Base-by-base conservation (phyloP, 2,888 invertebrate species). In the Dryocosmus kuriphilus region DNA sequence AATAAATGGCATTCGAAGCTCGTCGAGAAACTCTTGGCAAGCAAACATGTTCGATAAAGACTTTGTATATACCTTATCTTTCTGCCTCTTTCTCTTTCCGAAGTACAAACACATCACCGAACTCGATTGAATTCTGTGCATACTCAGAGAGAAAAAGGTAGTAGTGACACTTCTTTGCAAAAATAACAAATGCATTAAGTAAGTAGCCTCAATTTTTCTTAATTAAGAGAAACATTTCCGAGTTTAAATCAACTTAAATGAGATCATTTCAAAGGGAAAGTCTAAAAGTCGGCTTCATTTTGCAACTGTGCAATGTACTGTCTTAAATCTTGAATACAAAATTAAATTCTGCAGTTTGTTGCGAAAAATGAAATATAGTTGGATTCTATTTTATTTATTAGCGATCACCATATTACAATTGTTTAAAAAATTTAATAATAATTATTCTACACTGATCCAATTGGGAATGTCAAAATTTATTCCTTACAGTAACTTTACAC, bases 1-100 rank as follows among this genome's bases (percentile, higher is more conserved):
- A 71, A 46, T n/a, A 51, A 71, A 71, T 24, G 51, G 51, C 30
- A 51, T 71, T 51, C 51, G 71, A n/a, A 30, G 51, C 71, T 71
- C 51, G 19, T 71, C n/a, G 19, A 67, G 67, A 30, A n/a, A 51
- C 46, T 30, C 51, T 27, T 71, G 46, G 46, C 71, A n/a, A 71
- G 71, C 19, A 71, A 71, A 51, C 51, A 63, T 76, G 19, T 76
- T 35, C 63, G 65, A 51, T 71, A 51, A 71, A 71, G 46, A 71
- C 71, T 51, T 71, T 71, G 71, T 71, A 71, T 71, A 71, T 65
- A 38, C 24, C 22, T 65, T 65, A 24, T 65, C 38, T 24, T 38
- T 65, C 16, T 38, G 24, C 16, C 38, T 24, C 38, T 38, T 14
- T 41, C n/a, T 38, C 41, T 24, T 16, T 22, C 62, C 22, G 24